phyloP scores from a whole-genome alignment of 2,113 vertebrate genomes.

The Anser cygnoides region DNA sequence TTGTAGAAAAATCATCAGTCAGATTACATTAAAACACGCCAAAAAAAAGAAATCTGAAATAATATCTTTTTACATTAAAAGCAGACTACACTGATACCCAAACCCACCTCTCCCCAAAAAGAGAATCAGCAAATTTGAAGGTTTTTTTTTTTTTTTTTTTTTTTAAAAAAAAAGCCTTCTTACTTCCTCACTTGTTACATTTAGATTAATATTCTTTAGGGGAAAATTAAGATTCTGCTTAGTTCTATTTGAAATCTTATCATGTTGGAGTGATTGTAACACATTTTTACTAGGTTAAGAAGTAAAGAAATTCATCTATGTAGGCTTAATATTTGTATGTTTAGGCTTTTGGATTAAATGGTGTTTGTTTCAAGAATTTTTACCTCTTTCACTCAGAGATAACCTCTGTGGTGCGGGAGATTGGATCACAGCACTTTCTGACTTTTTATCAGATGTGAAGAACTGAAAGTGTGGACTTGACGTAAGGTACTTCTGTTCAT shows the following conservation, averaged over 20 bases:
- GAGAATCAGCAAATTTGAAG: background rate
- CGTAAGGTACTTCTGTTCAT: background rate
- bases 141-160: background rate
- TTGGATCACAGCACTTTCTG: constrained; percentile 41
- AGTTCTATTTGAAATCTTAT: background rate
- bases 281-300: background rate
- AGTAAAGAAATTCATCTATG: background rate
- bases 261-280: background rate
- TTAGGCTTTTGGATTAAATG: background rate
- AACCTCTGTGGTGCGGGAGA: constrained; percentile 77
- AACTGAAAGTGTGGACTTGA: constrained; percentile 72
- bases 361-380: background rate
- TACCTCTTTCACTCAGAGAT: constrained; percentile 78
- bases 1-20: background rate
- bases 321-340: background rate
- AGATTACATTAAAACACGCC: background rate
- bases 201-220: background rate
- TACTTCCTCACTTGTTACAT: background rate
- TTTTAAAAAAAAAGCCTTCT: too few species aligned
- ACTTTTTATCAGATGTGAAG: constrained; percentile 31
- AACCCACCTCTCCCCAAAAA: background rate
- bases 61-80: background rate
- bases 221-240: background rate
- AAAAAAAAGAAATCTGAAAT: background rate
- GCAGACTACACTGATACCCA: background rate